Evolutionary conservation across 64 coral and sea anemone genomes (phyloP).

Genomic region (Anthopleura sola): DNA sequence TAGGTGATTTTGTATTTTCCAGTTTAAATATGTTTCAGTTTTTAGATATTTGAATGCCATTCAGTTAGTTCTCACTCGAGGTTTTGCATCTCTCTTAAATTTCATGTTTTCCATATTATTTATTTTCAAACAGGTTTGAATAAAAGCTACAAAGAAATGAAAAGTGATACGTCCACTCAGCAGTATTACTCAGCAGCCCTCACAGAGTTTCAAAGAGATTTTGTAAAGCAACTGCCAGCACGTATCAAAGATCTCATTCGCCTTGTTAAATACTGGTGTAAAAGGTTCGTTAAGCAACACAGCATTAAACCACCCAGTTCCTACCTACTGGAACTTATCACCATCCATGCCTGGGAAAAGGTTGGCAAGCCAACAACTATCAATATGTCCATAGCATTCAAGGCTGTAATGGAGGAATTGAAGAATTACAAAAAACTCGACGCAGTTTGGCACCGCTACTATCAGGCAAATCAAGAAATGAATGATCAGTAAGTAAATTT

Average conservation of each 20-base stretch:
- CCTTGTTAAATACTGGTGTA: background rate
- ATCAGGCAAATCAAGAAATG: background rate
- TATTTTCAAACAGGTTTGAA: background rate
- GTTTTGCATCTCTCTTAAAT: too few species aligned
- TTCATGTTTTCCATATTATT: background rate
- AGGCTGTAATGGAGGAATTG: background rate
- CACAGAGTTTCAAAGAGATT: background rate
- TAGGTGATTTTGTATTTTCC: background rate
- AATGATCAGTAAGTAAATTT: background rate
- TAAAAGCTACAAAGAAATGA: background rate
- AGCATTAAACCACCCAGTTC: background rate
- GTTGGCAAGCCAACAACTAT: background rate
- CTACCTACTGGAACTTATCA: background rate
- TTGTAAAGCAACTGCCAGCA: background rate
- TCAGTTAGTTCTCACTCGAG: too few species aligned
- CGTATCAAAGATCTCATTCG: conserved; percentile 1
- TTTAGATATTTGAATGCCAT: too few species aligned
- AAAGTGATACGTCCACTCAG: background rate
- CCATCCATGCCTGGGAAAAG: background rate
- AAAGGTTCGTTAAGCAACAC: background rate
- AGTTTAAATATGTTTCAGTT: too few species aligned
- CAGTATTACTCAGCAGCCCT: background rate
- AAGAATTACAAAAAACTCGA: background rate
- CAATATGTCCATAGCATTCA: background rate
- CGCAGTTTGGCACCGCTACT: background rate